A percentile compares a stretch with the other conserved stretches of the same genome.
These are phyloP conservation scores for Pica pica DNA, from an alignment of 2,113 vertebrate genomes.

Conservation along the genomic window DNA sequence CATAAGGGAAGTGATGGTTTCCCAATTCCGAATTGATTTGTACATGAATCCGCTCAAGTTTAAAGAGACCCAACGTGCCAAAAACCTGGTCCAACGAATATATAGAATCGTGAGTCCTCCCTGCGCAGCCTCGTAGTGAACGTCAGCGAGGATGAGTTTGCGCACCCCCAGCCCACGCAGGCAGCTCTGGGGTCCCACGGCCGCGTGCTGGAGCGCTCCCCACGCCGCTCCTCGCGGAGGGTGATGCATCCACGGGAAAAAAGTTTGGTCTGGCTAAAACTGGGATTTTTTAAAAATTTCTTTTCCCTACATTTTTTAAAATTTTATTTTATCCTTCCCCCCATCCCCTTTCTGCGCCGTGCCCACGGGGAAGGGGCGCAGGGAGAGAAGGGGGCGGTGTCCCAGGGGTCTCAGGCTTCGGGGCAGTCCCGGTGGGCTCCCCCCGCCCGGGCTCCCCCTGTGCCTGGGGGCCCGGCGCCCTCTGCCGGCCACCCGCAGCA, in stretches of 20 bases:
- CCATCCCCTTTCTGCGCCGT: rapidly evolving
- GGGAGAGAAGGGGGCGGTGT: background rate
- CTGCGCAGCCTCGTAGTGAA: background rate
- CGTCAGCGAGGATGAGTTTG: background rate
- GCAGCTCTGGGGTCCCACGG: background rate
- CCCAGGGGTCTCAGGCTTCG: background rate
- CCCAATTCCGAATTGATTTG: constrained; percentile 32
- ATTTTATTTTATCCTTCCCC: background rate
- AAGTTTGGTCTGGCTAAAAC: rapidly evolving
- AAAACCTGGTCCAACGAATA: background rate
- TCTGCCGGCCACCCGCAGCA: background rate
- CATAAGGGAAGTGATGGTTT: constrained; percentile 40
- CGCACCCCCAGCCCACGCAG: background rate
- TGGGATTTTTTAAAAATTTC: background rate
- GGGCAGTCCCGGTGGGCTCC: background rate
- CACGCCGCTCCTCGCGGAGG: background rate
- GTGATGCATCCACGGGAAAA: rapidly evolving
- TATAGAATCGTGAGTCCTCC: background rate
- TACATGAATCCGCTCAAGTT: background rate
- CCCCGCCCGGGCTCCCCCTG: background rate
- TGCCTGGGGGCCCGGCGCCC: constrained; percentile 18
- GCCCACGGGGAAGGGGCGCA: rapidly evolving
- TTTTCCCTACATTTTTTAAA: background rate
- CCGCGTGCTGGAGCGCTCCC: background rate
- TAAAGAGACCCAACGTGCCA: background rate